These are phyloP conservation scores for Willisornis vidua DNA, from an alignment of 2,113 vertebrate species.

Conservation along the genomic window DNA sequence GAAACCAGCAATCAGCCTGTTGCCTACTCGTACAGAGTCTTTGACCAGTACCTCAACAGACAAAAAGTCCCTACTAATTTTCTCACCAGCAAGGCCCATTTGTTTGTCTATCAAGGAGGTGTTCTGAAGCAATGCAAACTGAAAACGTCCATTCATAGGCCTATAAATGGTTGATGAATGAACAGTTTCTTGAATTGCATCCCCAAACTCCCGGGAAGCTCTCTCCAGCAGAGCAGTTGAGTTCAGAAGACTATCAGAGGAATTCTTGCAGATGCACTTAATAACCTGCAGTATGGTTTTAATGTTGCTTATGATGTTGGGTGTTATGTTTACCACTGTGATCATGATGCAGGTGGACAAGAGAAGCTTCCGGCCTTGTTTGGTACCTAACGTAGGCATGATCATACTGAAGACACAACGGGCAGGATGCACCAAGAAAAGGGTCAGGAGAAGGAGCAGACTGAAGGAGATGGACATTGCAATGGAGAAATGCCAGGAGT, in stretches of 20 bases:
- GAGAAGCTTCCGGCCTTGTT: constrained; percentile 85
- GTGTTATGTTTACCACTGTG: constrained; percentile 78
- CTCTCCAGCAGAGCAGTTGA: constrained; percentile 76
- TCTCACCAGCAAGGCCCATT: constrained; percentile 68
- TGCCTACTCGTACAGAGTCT: constrained; percentile 50
- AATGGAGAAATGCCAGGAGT: constrained; percentile 36
- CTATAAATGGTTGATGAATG: background rate
- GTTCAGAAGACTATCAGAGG: constrained; percentile 83
- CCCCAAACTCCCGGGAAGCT: constrained; percentile 74
- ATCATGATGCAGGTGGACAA: constrained; percentile 82
- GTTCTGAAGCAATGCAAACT: constrained; percentile 71
- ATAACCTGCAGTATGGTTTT: constrained; percentile 76
- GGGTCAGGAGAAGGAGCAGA: constrained; percentile 70
- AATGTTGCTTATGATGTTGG: constrained; percentile 84
- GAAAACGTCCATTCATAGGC: constrained; percentile 47
- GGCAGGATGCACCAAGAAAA: constrained; percentile 83
- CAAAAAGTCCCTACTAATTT: constrained; percentile 80
- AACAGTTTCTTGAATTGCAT: background rate
- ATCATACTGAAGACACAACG: constrained; percentile 88
- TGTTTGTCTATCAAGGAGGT: constrained; percentile 72
- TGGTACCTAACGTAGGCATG: constrained; percentile 84
- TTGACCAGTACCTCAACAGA: constrained; percentile 66
- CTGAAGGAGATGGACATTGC: constrained; percentile 65
- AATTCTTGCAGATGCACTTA: constrained; percentile 84
- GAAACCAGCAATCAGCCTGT: constrained; percentile 78